Percentiles rank a stretch among this genome's conserved stretches.
Conservation (phyloP, 1,140 invertebrate species). For the Pseudoatta argentina region DNA sequence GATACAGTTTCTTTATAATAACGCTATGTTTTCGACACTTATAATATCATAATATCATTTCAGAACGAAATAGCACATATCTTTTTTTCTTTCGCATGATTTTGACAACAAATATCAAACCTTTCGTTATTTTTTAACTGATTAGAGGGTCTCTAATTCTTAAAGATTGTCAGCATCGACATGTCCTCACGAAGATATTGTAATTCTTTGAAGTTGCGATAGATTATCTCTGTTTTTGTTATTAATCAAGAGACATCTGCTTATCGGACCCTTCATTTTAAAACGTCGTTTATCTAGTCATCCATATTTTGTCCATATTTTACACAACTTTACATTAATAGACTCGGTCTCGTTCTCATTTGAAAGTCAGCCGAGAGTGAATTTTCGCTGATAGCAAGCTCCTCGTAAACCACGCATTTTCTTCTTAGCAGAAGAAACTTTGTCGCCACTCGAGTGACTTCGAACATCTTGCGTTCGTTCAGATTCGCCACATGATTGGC, state of each 20-base stretch:
- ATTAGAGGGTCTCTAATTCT: background rate
- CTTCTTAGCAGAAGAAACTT: background rate
- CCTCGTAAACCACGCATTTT: background rate
- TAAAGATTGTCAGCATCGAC: background rate
- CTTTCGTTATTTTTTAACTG: no score
- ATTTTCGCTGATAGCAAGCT: background rate
- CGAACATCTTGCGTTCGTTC: conserved; percentile 3
- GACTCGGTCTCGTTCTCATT: background rate
- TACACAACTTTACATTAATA: background rate
- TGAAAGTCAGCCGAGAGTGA: background rate
- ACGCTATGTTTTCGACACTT: no score
- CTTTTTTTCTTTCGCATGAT: no score
- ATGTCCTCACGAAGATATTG: background rate
- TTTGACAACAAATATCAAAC: no score
- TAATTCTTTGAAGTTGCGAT: background rate
- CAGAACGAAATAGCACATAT: no score
- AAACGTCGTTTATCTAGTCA: conserved; percentile 3
- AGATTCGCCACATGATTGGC: background rate
- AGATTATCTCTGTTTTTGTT: background rate
- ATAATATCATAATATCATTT: no score
- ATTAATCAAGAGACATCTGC: background rate
- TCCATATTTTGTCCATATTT: background rate
- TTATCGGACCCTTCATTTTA: background rate
- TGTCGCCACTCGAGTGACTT: background rate
- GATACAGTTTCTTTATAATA: no score